Evolutionary conservation across 1,140 invertebrate species (phyloP).

Genomic region (Phortica variegata): DNA sequence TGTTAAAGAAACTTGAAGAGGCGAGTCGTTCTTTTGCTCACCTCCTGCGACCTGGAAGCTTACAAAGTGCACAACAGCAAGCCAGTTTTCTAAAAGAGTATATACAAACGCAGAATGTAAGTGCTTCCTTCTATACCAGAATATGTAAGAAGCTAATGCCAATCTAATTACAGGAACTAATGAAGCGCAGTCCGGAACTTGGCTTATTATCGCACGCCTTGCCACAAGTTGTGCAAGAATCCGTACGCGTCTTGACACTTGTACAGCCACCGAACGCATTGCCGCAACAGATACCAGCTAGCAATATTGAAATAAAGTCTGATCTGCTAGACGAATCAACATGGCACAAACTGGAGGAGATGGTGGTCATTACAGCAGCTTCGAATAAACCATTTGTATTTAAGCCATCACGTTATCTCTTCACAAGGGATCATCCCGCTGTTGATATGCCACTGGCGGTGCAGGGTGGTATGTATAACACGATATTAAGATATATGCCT

Average conservation of each 20-base stretch:
- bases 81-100: constrained; percentile 85
- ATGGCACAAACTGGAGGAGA: constrained; percentile 78
- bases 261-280: constrained; percentile 51
- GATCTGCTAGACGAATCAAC: constrained; percentile 56
- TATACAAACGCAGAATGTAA: constrained; percentile 69
- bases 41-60: constrained; percentile 73
- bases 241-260: constrained; percentile 46
- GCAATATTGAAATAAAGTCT: constrained; percentile 63
- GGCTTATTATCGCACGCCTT: constrained; percentile 43
- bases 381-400: constrained; percentile 74
- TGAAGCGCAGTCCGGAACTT: constrained; percentile 43
- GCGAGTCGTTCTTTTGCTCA: constrained; percentile 78
- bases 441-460: constrained; percentile 67
- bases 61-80: constrained; percentile 77
- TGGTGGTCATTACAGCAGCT: constrained; percentile 70
- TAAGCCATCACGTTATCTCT: constrained; percentile 73
- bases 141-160: constrained; percentile 4
- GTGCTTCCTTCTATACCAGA: constrained; percentile 17
- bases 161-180: constrained; percentile 27
- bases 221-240: constrained; percentile 47
- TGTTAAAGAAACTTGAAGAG: constrained; percentile 73
- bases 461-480: constrained; percentile 63
- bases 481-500: not conserved
- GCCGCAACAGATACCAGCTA: constrained; percentile 69
- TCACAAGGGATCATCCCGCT: constrained; percentile 67